These are phyloP conservation scores for Gymnoscopelus microlampas DNA, from an alignment of 2,797 vertebrate genomes.

Conservation along the genomic window DNA sequence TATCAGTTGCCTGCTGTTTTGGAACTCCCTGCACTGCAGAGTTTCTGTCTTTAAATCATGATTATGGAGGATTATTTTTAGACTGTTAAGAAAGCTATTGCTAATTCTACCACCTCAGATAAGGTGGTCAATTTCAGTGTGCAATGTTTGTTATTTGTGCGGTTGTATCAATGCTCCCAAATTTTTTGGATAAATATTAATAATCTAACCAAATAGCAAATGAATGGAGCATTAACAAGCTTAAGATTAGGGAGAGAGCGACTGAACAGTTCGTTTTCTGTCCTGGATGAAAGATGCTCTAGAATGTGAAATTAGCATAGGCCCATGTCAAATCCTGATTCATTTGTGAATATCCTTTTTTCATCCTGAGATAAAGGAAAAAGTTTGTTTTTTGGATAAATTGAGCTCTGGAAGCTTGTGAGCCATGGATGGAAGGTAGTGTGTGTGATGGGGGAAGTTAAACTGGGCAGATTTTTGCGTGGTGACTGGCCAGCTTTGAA, in stretches of 20 bases:
- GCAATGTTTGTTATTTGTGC: slow-evolving; percentile 4
- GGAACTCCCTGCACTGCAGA: slow-evolving; percentile 19
- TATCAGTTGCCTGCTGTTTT: slow-evolving; percentile 15
- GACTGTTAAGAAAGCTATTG: slow-evolving; percentile 44
- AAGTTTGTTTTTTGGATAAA: slow-evolving; percentile 32
- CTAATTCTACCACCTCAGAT: slow-evolving; percentile 52
- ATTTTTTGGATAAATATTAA: background rate
- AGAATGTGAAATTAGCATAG: slow-evolving; percentile 19
- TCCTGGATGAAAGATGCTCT: no score
- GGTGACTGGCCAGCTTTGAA: slow-evolving; percentile 68
- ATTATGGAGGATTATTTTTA: slow-evolving; percentile 61
- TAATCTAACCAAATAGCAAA: background rate
- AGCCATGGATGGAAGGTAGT: slow-evolving; percentile 43
- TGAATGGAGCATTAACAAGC: background rate
- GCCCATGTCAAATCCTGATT: slow-evolving; percentile 16
- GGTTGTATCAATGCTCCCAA: slow-evolving; percentile 11
- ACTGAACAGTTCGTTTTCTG: slow-evolving; percentile 10
- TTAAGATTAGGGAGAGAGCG: background rate
- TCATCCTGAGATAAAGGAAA: slow-evolving; percentile 22
- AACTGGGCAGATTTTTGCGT: slow-evolving; percentile 64
- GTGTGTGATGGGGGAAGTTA: slow-evolving; percentile 29
- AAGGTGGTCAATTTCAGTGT: slow-evolving; percentile 36
- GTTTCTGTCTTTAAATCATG: slow-evolving; percentile 55
- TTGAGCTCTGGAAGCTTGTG: slow-evolving; percentile 42
- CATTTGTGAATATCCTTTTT: slow-evolving; percentile 35